phyloP scores from a whole-genome alignment of 2,888 invertebrate species.

The Cenopis cana region DNA sequence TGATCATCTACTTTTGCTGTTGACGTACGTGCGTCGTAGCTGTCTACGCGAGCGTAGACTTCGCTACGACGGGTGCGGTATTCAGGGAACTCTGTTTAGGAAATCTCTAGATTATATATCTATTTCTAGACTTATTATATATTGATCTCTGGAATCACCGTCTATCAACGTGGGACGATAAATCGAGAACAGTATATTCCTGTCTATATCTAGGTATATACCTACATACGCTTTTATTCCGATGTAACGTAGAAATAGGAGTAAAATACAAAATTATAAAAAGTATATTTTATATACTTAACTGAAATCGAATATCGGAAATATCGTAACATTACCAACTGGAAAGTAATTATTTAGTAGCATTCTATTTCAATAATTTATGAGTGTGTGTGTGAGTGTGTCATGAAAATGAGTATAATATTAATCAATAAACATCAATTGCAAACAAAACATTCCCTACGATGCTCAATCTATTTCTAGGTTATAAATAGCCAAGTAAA shows the following conservation, averaged over 20 bases:
- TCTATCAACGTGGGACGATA: neutral
- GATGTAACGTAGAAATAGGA: too few relatives aligned
- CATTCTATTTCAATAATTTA: too few relatives aligned
- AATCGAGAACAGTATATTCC: neutral
- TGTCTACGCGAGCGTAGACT: constrained; percentile 32
- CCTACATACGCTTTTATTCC: neutral
- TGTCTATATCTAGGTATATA: too few relatives aligned
- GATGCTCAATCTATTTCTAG: neutral
- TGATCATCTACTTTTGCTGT: neutral
- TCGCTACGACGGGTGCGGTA: constrained; percentile 1
- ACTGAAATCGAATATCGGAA: too few relatives aligned
- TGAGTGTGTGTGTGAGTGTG: too few relatives aligned
- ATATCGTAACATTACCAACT: too few relatives aligned
- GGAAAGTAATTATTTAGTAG: too few relatives aligned
- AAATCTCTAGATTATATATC: neutral
- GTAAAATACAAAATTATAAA: neutral
- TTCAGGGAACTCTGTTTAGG: neutral
- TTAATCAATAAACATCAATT: neutral
- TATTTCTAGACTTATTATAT: too few relatives aligned
- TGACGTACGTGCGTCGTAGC: constrained; percentile 23
- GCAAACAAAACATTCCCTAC: neutral
- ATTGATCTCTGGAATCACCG: too few relatives aligned
- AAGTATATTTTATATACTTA: too few relatives aligned
- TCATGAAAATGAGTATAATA: neutral
- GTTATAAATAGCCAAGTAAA: constrained; percentile 8